phyloP scores from a whole-genome alignment of 2,888 invertebrate species.

The Neria commutata region DNA sequence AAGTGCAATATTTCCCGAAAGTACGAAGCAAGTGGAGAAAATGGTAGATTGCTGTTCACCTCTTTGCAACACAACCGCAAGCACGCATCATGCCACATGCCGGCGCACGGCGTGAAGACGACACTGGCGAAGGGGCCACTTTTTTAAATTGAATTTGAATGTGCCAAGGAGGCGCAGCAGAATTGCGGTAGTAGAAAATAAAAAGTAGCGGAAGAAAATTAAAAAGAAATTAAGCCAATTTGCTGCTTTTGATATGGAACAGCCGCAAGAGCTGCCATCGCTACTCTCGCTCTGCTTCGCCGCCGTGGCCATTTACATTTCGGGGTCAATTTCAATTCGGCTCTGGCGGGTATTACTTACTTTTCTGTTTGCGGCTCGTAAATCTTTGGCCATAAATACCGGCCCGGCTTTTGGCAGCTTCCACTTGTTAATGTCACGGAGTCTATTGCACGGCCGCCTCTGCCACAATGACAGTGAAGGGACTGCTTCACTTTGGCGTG shows the following conservation, averaged over 20 bases:
- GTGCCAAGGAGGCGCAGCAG: slow-evolving; percentile 9
- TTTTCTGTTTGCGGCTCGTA: slow-evolving; percentile 45
- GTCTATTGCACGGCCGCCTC: slow-evolving; percentile 10
- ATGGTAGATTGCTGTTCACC: slow-evolving; percentile 32
- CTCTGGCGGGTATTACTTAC: slow-evolving; percentile 25
- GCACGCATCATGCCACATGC: too few relatives aligned
- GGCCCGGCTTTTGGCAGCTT: slow-evolving; percentile 19
- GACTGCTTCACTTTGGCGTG: slow-evolving; percentile 47
- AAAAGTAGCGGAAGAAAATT: slow-evolving; percentile 52
- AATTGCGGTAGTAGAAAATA: slow-evolving; percentile 13
- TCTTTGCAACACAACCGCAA: slow-evolving; percentile 29
- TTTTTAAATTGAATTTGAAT: slow-evolving; percentile 50
- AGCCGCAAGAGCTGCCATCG: slow-evolving; percentile 1
- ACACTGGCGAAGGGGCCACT: slow-evolving; percentile 32
- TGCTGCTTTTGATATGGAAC: slow-evolving; percentile 38
- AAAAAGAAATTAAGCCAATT: slow-evolving; percentile 61
- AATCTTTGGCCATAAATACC: slow-evolving; percentile 56
- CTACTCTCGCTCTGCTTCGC: slow-evolving; percentile 21
- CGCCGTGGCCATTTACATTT: slow-evolving; percentile 18
- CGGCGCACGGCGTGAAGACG: too few relatives aligned
- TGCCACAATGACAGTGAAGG: not conserved
- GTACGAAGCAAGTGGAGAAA: slow-evolving; percentile 17
- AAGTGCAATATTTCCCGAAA: too few relatives aligned
- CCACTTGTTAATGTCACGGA: slow-evolving; percentile 28
- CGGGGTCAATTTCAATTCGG: slow-evolving; percentile 45